Evolutionary conservation across 2,113 vertebrate genomes (phyloP).

Genomic region (Atherinomorus stipes): DNA sequence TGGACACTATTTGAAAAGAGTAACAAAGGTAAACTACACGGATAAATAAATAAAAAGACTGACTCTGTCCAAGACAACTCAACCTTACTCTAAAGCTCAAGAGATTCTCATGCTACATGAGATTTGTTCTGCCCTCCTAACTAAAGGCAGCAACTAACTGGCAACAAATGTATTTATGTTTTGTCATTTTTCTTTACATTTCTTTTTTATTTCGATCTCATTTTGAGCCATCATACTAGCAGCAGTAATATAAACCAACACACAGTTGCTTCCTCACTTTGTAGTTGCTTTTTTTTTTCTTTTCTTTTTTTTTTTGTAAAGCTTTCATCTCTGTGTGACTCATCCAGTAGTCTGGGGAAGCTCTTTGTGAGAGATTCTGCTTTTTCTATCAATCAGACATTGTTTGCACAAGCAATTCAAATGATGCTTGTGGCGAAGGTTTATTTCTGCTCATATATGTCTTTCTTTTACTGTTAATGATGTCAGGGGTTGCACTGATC

Average conservation of each 20-base stretch:
- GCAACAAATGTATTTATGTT: too few relatives aligned
- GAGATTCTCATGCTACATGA: too few relatives aligned
- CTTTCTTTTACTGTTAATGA: slow-evolving; percentile 4
- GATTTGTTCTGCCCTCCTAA: too few relatives aligned
- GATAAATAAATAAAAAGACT: too few relatives aligned
- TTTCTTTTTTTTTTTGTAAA: not conserved
- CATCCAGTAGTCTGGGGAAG: slow-evolving; percentile 7
- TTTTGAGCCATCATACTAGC: too few relatives aligned
- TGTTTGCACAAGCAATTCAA: not conserved
- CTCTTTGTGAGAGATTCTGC: not conserved
- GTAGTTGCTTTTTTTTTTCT: not conserved
- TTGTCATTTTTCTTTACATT: too few relatives aligned
- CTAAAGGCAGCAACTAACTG: too few relatives aligned
- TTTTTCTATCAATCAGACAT: slow-evolving; percentile 28
- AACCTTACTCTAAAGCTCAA: too few relatives aligned
- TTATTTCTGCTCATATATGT: not conserved
- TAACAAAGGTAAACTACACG: too few relatives aligned
- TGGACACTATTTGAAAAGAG: too few relatives aligned
- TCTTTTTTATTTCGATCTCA: too few relatives aligned
- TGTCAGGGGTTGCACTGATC: not conserved
- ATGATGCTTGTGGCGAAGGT: not conserved
- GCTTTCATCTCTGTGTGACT: not conserved
- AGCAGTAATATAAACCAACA: not conserved
- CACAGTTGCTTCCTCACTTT: not conserved
- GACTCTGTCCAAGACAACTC: too few relatives aligned